phyloP scores from a whole-genome alignment of 1,140 invertebrate genomes.

The Psilanteris sp. region DNA sequence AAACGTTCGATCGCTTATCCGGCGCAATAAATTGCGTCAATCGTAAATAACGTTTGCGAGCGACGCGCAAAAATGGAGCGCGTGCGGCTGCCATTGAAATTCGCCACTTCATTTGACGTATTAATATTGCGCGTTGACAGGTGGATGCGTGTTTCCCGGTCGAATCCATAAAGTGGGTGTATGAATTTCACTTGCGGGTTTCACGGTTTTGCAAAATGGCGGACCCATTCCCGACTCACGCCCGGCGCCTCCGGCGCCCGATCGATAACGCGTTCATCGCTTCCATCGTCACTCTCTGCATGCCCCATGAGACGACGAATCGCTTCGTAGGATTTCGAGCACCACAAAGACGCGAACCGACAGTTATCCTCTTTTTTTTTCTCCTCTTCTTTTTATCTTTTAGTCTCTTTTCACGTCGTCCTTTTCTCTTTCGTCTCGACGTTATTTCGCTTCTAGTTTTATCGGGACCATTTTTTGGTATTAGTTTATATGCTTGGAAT shows the following conservation, averaged over 20 bases:
- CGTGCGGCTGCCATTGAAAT: conserved; percentile 49
- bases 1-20: conserved; percentile 51
- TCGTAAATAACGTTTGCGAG: conserved; percentile 31
- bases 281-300: conserved; percentile 60
- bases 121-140: conserved; percentile 56
- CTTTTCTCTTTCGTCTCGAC: background rate
- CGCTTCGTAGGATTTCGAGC: conserved; percentile 48
- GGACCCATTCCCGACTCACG: conserved; percentile 58
- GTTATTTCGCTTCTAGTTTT: too few species aligned
- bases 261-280: conserved; percentile 63
- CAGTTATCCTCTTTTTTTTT: background rate
- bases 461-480: too few species aligned
- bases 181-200: conserved; percentile 61
- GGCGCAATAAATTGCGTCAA: conserved; percentile 38
- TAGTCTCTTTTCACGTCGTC: too few species aligned
- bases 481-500: too few species aligned
- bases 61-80: conserved; percentile 25
- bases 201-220: conserved; percentile 62
- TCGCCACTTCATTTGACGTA: conserved; percentile 60
- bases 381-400: conserved; percentile 1
- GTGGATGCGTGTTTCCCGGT: conserved; percentile 46
- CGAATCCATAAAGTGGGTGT: conserved; percentile 58
- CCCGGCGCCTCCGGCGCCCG: conserved; percentile 46
- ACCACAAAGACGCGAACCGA: conserved; percentile 29
- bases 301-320: conserved; percentile 53